Evolutionary conservation across 1,140 invertebrate genomes (phyloP).

Genomic region (Adoxophyes honmai): DNA sequence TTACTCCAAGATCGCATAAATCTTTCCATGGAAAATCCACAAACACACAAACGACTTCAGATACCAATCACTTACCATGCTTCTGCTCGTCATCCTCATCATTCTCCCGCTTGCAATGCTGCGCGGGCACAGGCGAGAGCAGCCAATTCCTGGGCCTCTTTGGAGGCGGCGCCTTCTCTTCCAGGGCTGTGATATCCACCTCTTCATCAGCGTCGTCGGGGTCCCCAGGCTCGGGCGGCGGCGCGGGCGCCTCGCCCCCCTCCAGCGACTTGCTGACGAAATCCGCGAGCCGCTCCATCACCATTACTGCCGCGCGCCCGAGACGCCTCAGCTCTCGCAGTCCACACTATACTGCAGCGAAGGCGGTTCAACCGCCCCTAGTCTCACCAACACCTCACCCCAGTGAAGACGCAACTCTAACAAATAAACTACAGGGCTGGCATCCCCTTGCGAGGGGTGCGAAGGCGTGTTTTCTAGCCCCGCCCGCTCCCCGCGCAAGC

Average conservation of each 20-base stretch:
- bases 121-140: constrained; percentile 52
- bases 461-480: constrained; percentile 45
- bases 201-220: constrained; percentile 57
- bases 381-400: constrained; percentile 18
- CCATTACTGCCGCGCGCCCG: constrained; percentile 66
- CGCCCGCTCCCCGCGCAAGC: constrained; percentile 63
- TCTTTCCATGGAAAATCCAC: too few species aligned
- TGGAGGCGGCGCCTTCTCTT: constrained; percentile 53
- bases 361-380: constrained; percentile 51
- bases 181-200: constrained; percentile 64
- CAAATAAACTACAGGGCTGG: constrained; percentile 16
- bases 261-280: constrained; percentile 73
- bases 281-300: constrained; percentile 74
- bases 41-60: too few species aligned
- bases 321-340: constrained; percentile 50
- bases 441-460: constrained; percentile 19
- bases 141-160: constrained; percentile 67
- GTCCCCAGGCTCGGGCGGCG: constrained; percentile 58
- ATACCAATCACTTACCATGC: constrained; percentile 50
- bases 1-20: too few species aligned
- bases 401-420: constrained; percentile 26
- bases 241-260: constrained; percentile 62
- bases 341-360: constrained; percentile 46
- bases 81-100: constrained; percentile 66
- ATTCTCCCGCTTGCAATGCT: constrained; percentile 49